Evolutionary conservation across 2,113 vertebrate species (phyloP).

Genomic region (Indicator maculatus): DNA sequence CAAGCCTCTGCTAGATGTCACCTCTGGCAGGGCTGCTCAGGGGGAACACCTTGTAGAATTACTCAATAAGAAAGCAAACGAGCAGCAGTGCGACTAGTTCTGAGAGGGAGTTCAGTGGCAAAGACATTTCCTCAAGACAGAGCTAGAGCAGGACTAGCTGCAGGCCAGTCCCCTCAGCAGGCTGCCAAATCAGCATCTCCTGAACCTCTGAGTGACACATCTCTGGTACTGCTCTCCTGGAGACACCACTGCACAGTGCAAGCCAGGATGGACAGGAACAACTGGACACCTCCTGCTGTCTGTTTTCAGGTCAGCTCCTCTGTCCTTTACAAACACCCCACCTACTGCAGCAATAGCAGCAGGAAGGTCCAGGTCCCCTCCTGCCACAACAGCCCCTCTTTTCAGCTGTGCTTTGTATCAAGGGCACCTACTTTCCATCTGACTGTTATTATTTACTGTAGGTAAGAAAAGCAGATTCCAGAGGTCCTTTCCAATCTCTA

Average conservation of each 20-base stretch:
- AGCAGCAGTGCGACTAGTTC: neutral
- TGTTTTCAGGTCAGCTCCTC: no score
- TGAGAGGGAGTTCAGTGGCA: neutral
- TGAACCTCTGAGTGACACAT: neutral
- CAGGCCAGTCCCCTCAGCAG: neutral
- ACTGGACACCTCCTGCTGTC: neutral
- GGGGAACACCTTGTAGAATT: neutral
- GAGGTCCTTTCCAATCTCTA: no score
- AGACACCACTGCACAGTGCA: neutral
- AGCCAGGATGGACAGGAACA: neutral
- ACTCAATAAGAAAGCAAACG: no score
- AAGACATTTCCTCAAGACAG: neutral
- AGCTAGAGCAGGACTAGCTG: neutral
- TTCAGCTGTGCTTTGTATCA: neutral
- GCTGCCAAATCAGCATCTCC: neutral
- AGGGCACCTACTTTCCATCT: neutral
- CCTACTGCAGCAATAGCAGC: neutral
- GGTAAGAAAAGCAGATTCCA: neutral
- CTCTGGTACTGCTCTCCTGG: no score
- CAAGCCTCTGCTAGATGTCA: neutral
- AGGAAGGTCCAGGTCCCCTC: neutral
- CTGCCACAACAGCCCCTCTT: neutral
- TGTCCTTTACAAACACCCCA: neutral
- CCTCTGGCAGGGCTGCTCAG: neutral
- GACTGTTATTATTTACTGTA: neutral